Conservation (phyloP, 1,140 invertebrate genomes). For the Brachionus plicatilis region DNA sequence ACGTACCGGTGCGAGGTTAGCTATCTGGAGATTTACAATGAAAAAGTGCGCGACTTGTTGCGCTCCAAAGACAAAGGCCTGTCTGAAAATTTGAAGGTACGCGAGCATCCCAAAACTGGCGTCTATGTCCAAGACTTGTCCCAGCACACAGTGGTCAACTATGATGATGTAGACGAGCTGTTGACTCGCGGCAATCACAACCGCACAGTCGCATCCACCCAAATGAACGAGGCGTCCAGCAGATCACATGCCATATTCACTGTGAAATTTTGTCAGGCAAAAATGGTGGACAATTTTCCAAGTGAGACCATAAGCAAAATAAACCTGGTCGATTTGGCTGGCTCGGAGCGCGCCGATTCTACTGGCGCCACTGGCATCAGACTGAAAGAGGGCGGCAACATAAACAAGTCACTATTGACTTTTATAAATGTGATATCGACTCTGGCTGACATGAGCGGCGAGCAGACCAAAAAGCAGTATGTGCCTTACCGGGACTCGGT, state of each 20-base stretch:
- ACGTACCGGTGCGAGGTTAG: neutral
- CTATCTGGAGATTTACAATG: constrained; percentile 89
- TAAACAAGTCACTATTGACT: constrained; percentile 61
- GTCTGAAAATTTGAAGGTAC: constrained; percentile 68
- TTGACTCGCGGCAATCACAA: constrained; percentile 58
- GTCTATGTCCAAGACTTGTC: constrained; percentile 39
- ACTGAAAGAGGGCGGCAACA: constrained; percentile 62
- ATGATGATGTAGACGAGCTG: neutral
- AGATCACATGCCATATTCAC: constrained; percentile 64
- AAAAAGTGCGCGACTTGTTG: constrained; percentile 69
- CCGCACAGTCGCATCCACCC: constrained; percentile 62
- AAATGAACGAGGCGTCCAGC: constrained; percentile 61
- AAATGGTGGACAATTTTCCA: constrained; percentile 52
- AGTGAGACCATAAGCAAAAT: constrained; percentile 62
- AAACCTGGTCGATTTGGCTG: constrained; percentile 64
- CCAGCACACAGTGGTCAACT: neutral
- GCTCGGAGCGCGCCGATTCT: constrained; percentile 62
- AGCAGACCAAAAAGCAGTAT: constrained; percentile 43
- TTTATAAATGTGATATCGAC: constrained; percentile 62
- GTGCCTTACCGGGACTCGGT: constrained; percentile 64
- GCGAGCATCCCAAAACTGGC: constrained; percentile 61
- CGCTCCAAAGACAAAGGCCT: constrained; percentile 63
- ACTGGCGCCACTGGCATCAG: constrained; percentile 61
- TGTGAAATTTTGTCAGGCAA: constrained; percentile 61
- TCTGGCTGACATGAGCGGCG: constrained; percentile 48